These are phyloP conservation scores for Augochlora pura DNA, from an alignment of 1,140 invertebrate species.

Conservation along the genomic window DNA sequence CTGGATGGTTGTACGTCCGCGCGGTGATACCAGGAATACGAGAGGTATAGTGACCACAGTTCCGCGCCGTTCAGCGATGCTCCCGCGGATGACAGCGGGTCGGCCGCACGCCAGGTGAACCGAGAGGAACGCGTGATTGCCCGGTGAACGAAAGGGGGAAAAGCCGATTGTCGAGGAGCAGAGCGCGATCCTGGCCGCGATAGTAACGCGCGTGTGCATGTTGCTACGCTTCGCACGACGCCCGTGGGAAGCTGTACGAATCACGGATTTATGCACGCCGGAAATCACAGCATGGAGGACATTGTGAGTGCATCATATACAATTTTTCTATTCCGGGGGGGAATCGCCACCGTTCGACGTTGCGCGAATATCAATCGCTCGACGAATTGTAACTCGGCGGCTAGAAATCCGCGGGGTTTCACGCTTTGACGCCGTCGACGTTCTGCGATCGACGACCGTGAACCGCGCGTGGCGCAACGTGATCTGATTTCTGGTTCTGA, in stretches of 20 bases:
- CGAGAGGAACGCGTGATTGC: slow-evolving; percentile 19
- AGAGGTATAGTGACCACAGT: not conserved
- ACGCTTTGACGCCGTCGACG: no score
- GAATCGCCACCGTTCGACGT: no score
- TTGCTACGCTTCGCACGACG: slow-evolving; percentile 30
- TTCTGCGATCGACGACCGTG: no score
- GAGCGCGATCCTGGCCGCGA: slow-evolving; percentile 15
- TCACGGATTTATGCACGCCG: slow-evolving; percentile 65
- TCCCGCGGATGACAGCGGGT: not conserved
- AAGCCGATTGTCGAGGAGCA: slow-evolving; percentile 1
- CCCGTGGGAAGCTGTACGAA: slow-evolving; percentile 51
- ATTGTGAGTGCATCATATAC: slow-evolving; percentile 70
- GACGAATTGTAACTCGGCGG: no score
- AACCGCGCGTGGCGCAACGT: no score
- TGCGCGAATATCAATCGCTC: no score
- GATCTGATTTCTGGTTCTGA: no score
- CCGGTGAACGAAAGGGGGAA: not conserved
- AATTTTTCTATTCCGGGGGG: not conserved
- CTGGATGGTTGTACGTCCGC: not conserved
- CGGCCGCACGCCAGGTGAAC: slow-evolving; percentile 1
- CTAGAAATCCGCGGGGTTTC: no score
- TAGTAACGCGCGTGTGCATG: slow-evolving; percentile 34
- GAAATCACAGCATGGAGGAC: slow-evolving; percentile 74
- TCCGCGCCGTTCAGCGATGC: slow-evolving; percentile 5
- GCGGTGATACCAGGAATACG: not conserved